Conservation (phyloP, 2,797 vertebrate genomes). For the Neosilurus hyrtlii region DNA sequence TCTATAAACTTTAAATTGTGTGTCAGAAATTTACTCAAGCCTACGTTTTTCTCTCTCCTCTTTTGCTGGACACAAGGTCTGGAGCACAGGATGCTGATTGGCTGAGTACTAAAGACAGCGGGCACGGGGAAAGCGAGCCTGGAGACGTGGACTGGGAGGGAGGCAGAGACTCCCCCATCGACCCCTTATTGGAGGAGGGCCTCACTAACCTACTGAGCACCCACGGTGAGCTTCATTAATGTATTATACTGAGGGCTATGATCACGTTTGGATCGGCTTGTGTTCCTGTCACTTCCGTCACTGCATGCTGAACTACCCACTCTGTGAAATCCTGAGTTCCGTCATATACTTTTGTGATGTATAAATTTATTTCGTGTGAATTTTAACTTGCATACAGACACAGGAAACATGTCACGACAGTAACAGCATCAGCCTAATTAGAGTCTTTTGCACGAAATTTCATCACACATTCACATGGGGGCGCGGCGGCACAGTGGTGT, state of each 20-base stretch:
- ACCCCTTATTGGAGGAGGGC: conserved; percentile 82
- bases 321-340: not conserved
- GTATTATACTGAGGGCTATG: not conserved
- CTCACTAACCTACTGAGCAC: conserved; percentile 77
- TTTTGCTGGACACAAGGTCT: conserved; percentile 66
- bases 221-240: conserved; percentile 68
- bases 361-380: not conserved
- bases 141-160: conserved; percentile 82
- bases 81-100: conserved; percentile 79
- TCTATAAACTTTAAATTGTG: not conserved
- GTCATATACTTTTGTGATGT: not conserved
- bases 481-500: too few relatives aligned
- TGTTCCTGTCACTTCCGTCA: not conserved
- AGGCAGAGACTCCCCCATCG: conserved; percentile 79
- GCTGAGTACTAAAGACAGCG: conserved; percentile 84
- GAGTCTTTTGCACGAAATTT: not conserved
- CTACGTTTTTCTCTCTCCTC: conserved; percentile 5
- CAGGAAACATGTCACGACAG: not conserved
- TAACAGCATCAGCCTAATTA: not conserved
- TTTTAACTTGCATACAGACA: not conserved
- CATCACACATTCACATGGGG: not conserved
- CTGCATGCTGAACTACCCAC: not conserved
- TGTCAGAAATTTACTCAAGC: not conserved
- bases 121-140: conserved; percentile 83
- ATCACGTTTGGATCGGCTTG: not conserved